Conservation (phyloP, 2,113 vertebrate species). For the Arvicanthis niloticus region DNA sequence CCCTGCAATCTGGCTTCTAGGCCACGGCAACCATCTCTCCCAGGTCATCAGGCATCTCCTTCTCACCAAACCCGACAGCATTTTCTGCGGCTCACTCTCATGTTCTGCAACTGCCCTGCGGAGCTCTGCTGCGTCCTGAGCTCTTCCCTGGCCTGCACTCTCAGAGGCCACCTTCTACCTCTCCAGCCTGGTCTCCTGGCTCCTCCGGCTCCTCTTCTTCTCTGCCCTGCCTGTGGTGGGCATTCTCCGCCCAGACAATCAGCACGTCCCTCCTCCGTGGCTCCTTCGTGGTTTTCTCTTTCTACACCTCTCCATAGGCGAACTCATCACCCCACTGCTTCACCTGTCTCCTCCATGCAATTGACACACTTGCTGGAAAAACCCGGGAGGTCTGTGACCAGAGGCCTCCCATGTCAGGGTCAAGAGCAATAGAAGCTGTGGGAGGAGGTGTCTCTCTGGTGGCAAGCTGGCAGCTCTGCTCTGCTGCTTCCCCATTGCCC, state of each 20-base stretch:
- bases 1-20: conserved; percentile 73
- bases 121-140: conserved; percentile 55
- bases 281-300: conserved; percentile 31
- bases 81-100: conserved; percentile 23
- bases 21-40: background rate
- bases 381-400: conserved; percentile 15
- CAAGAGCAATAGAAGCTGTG: background rate
- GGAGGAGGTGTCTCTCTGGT: background rate
- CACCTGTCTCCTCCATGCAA: conserved; percentile 42
- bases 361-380: conserved; percentile 30
- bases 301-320: conserved; percentile 22
- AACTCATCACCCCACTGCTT: conserved; percentile 25
- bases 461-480: background rate
- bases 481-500: conserved; percentile 63
- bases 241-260: background rate
- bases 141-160: conserved; percentile 59
- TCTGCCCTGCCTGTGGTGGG: conserved; percentile 31
- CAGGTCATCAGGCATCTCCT: conserved; percentile 50
- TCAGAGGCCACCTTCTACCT: conserved; percentile 67
- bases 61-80: background rate
- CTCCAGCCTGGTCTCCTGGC: conserved; percentile 54
- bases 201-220: conserved; percentile 56
- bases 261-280: background rate
- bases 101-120: conserved; percentile 61
- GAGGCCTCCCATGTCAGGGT: conserved; percentile 12